Conservation (phyloP, 2,888 invertebrate genomes). For the Hirtodrosophila confusa region DNA sequence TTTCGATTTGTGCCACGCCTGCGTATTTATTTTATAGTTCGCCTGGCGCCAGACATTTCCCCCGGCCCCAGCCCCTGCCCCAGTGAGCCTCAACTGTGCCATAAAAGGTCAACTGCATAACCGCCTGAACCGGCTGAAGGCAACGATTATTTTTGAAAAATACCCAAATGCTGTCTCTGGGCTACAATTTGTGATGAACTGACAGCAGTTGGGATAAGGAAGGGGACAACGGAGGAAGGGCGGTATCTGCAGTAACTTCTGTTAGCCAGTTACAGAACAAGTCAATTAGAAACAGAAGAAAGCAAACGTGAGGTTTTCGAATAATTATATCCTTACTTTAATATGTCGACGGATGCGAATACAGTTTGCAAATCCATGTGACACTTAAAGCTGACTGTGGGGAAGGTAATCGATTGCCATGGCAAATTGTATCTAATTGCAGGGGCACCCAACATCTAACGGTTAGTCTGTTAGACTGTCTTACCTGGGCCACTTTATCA, state of each 20-base stretch:
- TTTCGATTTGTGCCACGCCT: slow-evolving; percentile 61
- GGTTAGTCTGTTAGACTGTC: slow-evolving; percentile 3
- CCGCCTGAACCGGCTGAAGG: slow-evolving; percentile 2
- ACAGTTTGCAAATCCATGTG: too few relatives aligned
- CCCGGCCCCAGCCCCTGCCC: slow-evolving; percentile 19
- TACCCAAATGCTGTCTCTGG: not conserved
- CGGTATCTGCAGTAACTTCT: too few relatives aligned
- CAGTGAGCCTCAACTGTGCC: not conserved
- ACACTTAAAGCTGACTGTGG: too few relatives aligned
- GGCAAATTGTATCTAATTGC: slow-evolving; percentile 9
- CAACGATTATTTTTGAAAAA: slow-evolving; percentile 1
- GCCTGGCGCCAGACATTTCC: slow-evolving; percentile 66
- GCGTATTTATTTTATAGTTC: slow-evolving; percentile 71
- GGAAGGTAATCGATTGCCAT: too few relatives aligned
- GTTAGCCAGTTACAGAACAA: too few relatives aligned
- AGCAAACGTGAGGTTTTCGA: too few relatives aligned
- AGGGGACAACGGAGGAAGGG: too few relatives aligned
- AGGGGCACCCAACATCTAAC: not conserved
- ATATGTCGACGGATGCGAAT: too few relatives aligned
- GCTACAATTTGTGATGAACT: slow-evolving; percentile 6
- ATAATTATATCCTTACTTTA: too few relatives aligned
- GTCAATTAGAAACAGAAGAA: too few relatives aligned
- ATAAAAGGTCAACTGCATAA: slow-evolving; percentile 68
- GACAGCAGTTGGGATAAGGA: slow-evolving; percentile 3
- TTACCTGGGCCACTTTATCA: slow-evolving; percentile 37